Conservation (phyloP, 2,888 invertebrate species). For the Drosophila nr. perissopoda region DNA sequence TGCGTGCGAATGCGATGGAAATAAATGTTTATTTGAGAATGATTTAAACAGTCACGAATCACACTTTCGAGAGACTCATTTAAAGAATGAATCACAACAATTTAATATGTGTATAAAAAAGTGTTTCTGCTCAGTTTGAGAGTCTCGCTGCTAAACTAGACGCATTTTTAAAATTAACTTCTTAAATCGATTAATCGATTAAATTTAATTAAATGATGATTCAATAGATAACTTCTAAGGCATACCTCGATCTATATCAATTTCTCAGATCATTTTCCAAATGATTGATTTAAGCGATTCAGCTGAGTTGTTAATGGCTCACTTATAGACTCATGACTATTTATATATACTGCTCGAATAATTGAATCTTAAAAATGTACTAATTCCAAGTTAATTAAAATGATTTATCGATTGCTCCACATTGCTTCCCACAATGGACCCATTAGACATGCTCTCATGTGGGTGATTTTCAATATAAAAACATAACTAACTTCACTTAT, state of each 20-base stretch:
- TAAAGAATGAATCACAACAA: constrained; percentile 7
- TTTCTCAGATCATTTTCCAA: neutral
- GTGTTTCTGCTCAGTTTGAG: neutral
- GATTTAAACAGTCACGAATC: neutral
- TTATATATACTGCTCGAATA: neutral
- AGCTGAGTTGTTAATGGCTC: neutral
- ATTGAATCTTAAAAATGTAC: neutral
- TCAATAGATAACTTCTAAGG: constrained; percentile 2
- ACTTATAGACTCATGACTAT: neutral
- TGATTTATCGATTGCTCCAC: neutral
- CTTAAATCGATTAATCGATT: constrained; percentile 1
- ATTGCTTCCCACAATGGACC: constrained; percentile 2
- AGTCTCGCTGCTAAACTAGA: neutral
- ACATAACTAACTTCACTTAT: constrained; percentile 13
- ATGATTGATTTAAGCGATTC: neutral
- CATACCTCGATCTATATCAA: neutral
- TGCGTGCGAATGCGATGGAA: constrained; percentile 22
- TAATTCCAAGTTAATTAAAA: neutral
- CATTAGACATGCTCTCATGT: constrained; percentile 30
- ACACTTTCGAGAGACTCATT: constrained; percentile 4
- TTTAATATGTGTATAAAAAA: neutral
- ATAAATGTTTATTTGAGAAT: neutral
- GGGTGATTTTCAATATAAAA: neutral
- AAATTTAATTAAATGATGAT: neutral
- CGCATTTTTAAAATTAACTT: neutral